Conservation (phyloP, 2,797 vertebrate genomes). For the Peromyscus attwateri region DNA sequence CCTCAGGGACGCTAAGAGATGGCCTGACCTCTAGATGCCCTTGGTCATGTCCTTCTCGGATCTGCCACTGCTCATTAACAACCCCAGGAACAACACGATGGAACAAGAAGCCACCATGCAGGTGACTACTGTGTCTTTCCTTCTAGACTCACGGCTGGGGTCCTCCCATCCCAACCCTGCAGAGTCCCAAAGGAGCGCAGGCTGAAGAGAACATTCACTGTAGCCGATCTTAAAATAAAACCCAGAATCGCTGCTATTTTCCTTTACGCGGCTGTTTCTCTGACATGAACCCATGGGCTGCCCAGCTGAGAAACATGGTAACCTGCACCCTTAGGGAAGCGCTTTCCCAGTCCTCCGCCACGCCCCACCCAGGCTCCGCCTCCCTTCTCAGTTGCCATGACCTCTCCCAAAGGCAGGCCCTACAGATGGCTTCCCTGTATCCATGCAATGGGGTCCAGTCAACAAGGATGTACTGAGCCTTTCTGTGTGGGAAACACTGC, state of each 20-base stretch:
- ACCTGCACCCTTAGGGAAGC: background rate
- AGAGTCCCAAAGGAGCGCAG: background rate
- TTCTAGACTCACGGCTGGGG: background rate
- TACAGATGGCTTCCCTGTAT: background rate
- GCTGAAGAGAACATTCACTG: background rate
- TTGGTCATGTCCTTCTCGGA: too few relatives aligned
- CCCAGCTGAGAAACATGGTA: background rate
- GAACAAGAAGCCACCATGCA: background rate
- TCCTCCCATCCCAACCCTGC: background rate
- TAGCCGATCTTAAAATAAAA: background rate
- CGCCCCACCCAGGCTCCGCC: background rate
- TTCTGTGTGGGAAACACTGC: background rate
- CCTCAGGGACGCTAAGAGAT: background rate
- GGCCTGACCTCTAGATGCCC: background rate
- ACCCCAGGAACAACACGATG: background rate
- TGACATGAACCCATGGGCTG: background rate
- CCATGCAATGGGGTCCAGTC: background rate
- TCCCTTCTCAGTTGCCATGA: background rate
- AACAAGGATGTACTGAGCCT: background rate
- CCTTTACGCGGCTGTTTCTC: background rate
- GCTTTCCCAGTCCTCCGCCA: background rate
- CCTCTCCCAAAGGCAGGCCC: background rate
- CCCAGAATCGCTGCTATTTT: background rate
- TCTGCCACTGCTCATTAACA: background rate
- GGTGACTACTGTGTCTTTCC: fast-evolving